Percentiles rank a stretch among this genome's conserved stretches.
Evolutionary conservation across 2,113 vertebrate species (phyloP).

Genomic region (Neotoma lepida): DNA sequence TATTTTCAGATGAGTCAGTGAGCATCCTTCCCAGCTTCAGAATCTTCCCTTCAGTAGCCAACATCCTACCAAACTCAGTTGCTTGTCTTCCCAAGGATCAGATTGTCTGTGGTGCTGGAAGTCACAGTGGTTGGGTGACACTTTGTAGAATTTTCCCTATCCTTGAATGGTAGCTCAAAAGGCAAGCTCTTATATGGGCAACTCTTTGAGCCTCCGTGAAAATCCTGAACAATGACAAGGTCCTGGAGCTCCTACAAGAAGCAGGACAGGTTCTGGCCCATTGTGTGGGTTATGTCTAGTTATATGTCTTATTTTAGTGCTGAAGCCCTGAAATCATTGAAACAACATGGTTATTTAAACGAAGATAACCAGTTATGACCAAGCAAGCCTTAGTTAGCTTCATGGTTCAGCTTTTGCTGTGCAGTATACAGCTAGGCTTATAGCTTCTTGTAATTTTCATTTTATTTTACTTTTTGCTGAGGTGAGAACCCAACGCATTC

Average conservation of each 20-base stretch:
- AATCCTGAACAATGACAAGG: neutral
- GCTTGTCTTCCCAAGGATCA: neutral
- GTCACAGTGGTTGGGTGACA: neutral
- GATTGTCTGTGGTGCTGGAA: neutral
- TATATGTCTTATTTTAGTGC: neutral
- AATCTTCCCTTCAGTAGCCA: neutral
- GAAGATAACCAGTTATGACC: neutral
- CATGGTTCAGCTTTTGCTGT: neutral
- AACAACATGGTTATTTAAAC: neutral
- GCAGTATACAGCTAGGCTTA: neutral
- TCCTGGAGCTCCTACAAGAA: neutral
- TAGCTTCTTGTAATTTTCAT: neutral
- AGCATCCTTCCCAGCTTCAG: neutral
- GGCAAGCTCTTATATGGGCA: neutral
- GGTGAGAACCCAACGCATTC: neutral
- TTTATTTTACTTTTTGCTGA: neutral
- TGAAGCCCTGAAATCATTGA: neutral
- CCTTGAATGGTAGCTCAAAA: neutral
- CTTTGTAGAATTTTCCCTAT: neutral
- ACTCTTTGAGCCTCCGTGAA: neutral
- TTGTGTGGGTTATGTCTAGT: neutral
- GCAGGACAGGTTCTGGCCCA: neutral
- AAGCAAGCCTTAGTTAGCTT: neutral
- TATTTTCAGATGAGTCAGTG: neutral
- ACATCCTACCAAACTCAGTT: neutral